phyloP scores from a whole-genome alignment of 2,113 vertebrate species.

The Ornithorhynchus anatinus region DNA sequence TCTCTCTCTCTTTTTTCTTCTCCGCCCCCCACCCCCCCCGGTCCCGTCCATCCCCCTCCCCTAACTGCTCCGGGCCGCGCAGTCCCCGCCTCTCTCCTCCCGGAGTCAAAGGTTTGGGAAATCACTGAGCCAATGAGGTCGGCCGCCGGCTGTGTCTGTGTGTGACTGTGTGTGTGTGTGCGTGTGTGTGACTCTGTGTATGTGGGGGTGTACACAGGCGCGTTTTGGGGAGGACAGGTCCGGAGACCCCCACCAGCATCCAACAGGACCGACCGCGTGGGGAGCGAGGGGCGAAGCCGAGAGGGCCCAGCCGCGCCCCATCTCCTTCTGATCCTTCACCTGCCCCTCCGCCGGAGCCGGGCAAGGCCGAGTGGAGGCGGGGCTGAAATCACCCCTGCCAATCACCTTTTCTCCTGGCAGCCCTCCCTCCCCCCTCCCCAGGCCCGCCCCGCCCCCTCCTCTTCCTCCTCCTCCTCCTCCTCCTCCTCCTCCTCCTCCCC shows the following conservation, averaged over 20 bases:
- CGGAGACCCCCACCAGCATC: background rate
- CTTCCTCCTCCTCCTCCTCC: slow-evolving; percentile 20
- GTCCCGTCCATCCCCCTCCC: too few species aligned
- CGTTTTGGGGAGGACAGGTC: background rate
- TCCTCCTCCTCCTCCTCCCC: slow-evolving; percentile 27
- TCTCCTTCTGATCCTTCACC: slow-evolving; percentile 63
- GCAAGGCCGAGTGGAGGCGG: slow-evolving; percentile 71
- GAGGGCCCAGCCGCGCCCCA: background rate
- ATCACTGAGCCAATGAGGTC: slow-evolving; percentile 74
- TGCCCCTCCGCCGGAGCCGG: slow-evolving; percentile 77
- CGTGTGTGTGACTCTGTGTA: slow-evolving; percentile 42
- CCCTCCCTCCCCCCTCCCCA: slow-evolving; percentile 54
- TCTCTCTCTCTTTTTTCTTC: too few species aligned
- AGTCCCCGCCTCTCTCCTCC: slow-evolving; percentile 70
- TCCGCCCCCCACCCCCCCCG: slow-evolving; percentile 41
- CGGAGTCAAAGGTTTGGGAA: slow-evolving; percentile 77
- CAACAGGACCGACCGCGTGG: slow-evolving; percentile 4
- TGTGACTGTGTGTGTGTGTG: slow-evolving; percentile 52
- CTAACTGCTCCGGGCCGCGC: slow-evolving; percentile 74
- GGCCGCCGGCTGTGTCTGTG: slow-evolving; percentile 61
- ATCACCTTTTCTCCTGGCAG: slow-evolving; percentile 86
- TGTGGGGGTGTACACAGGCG: background rate
- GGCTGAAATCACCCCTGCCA: slow-evolving; percentile 76
- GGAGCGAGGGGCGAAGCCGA: background rate
- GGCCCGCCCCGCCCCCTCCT: slow-evolving; percentile 23